Base-by-base conservation (phyloP, 2,113 vertebrate species). In the Grus americana region DNA sequence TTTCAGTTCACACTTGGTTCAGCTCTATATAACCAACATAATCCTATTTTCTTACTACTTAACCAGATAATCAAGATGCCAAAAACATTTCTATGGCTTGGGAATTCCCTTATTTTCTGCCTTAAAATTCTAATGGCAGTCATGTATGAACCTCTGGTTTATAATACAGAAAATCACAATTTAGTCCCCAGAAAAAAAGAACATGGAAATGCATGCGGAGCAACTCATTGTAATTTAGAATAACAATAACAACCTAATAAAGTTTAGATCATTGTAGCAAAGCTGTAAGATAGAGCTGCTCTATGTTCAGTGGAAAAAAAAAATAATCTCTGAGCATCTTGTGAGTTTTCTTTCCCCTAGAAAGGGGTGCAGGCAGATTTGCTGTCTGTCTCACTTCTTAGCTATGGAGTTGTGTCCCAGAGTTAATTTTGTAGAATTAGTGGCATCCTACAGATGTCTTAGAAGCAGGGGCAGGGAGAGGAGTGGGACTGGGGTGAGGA, bases 11-110 rank as follows among this genome's bases (percentile, higher is more conserved):
- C 61, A 70, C 88, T 95, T 83, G 58, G 57, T 95, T 92, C 86
- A 84, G 74, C 71, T 79, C 87, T 75, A 22, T 86, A 73, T 42
- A 91, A 92, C 65, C 70, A 94, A 74, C 40, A 42, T 96, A 97
- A 97, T 96, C 93, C 91, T 92, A 52, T 97, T 97, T 96, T 78
- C 91, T 85, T 95, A 67, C 88, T 95, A 72, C 62, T 94, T 96
- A 92, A 86, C 54, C 83, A 92, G 74, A 94, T 79, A 95, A 96
- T 94, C 84, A 74, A 72, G 92, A 80, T 79, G 92, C 82, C 63
- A 93, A 68, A 82, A 90, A 61, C 85, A 90, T 78, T 95, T 88
- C 57, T 75, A 9, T 46, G 54, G 81, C 65, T 83, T 79, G 12
- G 57, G 58, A 90, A 91, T 73, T 57, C 65, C 73, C 50, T 97